A percentile compares a stretch with the other conserved stretches of the same genome.
Conservation (phyloP, 2,113 vertebrate genomes). For the Phocoena phocoena region DNA sequence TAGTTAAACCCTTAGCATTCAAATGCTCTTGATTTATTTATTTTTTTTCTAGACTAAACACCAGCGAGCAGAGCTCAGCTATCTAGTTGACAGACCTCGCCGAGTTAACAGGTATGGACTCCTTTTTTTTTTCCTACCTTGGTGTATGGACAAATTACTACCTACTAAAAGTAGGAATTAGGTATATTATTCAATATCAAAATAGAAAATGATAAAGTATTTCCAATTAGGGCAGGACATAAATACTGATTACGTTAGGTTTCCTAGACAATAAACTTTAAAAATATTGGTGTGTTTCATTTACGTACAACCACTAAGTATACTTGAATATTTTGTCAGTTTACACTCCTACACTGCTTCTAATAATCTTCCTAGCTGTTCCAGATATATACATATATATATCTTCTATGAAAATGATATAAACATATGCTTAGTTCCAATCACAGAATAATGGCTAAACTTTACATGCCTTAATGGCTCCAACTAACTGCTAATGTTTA, state of each 20-base stretch:
- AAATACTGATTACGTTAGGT: not conserved
- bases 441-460: not conserved
- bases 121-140: not conserved
- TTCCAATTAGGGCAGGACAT: not conserved
- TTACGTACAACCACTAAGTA: not conserved
- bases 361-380: not conserved
- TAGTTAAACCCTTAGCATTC: conserved; percentile 61
- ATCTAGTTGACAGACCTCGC: conserved; percentile 97
- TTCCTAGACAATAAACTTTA: not conserved
- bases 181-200: not conserved
- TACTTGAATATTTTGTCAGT: not conserved
- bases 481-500: not conserved
- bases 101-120: conserved; percentile 96
- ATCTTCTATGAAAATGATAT: not conserved
- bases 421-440: not conserved
- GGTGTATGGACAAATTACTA: not conserved
- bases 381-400: not conserved
- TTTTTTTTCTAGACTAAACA: conserved; percentile 94
- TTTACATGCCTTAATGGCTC: not conserved
- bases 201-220: not conserved
- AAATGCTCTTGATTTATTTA: conserved; percentile 76
- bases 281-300: not conserved
- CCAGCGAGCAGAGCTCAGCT: conserved; percentile 97
- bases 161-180: not conserved
- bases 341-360: not conserved